These are phyloP conservation scores for Heliconius himera DNA, from an alignment of 1,140 invertebrate genomes.

Conservation along the genomic window DNA sequence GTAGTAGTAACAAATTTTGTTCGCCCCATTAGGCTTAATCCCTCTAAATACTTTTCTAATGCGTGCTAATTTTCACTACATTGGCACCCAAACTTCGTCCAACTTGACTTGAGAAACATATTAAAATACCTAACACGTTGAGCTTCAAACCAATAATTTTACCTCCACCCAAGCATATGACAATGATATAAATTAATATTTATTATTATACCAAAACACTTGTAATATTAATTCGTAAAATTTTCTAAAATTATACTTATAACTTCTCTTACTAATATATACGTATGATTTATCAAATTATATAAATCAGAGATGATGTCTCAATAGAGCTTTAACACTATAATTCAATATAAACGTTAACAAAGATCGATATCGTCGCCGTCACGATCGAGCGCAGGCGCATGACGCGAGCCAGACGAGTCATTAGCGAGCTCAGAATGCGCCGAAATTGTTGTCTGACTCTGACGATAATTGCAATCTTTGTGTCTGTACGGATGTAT, in stretches of 20 bases:
- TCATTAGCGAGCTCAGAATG: conserved; percentile 25
- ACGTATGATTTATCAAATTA: neutral
- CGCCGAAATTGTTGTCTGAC: conserved; percentile 26
- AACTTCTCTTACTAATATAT: neutral
- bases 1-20: too few species aligned
- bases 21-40: too few species aligned
- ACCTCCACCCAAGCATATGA: too few species aligned
- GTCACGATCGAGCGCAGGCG: conserved; percentile 29
- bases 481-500: conserved; percentile 15
- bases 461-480: conserved; percentile 27
- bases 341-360: conserved; percentile 26
- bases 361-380: conserved; percentile 27
- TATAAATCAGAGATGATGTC: neutral
- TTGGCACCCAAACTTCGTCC: too few species aligned
- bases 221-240: neutral
- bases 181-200: too few species aligned
- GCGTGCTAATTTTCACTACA: too few species aligned
- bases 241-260: neutral
- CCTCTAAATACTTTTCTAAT: too few species aligned
- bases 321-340: conserved; percentile 3
- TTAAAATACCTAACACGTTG: too few species aligned
- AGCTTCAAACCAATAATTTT: too few species aligned
- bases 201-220: too few species aligned
- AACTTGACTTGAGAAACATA: too few species aligned
- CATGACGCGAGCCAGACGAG: conserved; percentile 28